Base-by-base conservation (phyloP, 2,113 vertebrate genomes). In the Heloderma charlesbogerti region DNA sequence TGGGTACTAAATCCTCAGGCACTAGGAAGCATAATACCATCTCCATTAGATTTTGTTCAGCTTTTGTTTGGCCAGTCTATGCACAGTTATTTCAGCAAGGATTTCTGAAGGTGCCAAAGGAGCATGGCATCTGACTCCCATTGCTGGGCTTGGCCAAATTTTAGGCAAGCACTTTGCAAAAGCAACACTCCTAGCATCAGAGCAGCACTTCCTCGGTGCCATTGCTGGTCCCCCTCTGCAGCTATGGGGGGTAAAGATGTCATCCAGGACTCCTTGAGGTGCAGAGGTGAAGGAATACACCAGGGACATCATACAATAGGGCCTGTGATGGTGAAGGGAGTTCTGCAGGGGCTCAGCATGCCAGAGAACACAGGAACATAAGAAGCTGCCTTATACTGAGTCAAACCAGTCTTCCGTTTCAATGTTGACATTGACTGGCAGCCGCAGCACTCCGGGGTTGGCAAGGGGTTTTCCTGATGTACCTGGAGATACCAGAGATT, bases 1-100 rank as follows among this genome's bases (percentile, higher is more conserved):
- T 79, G n/a, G 74, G 82, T 71, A 79, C 74, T 92, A 72, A 88
- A 89, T 89, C 75, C 82, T 85, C 40, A 88, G 66, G 40, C 81
- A 89, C 90, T 71, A 37, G 63, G 4, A 89, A 48, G 40, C 40
- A 72, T 88, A 84, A 79, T 45, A 7, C 84, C 10, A 72, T 63
- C 31, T 84, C 63, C 60, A 57, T 85, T 91, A 34, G 63, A 72
- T 7, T 85, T 45, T 88, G 82, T 67, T 88, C n/a, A 79, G 87
- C 48, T 7, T 85, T 45, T 88, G 82, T 67, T 85, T n/a, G 71
- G 87, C 48, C 74, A 79, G 16, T 43, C 45, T 29, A 10, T 88
- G 72, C 29, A 31, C 12, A 86, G 89, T 31, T 60, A 57, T 54
- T 88, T 78, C 60, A 31, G 29, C 25, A 40, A 74, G 51, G 78